These are phyloP conservation scores for Prietella phreatophila DNA, from an alignment of 2,113 vertebrate genomes.

Conservation along the genomic window DNA sequence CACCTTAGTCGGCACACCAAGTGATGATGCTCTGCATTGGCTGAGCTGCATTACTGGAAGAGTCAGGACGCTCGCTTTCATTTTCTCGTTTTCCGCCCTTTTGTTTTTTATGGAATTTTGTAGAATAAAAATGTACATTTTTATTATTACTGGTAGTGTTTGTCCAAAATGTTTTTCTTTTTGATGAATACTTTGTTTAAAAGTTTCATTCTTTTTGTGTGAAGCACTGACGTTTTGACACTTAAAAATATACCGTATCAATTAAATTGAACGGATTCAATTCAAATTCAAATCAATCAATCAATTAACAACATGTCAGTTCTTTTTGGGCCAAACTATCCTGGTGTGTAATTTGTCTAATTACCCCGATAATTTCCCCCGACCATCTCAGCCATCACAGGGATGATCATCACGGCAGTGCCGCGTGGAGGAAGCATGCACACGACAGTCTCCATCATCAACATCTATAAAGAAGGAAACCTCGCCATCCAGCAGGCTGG, in stretches of 20 bases:
- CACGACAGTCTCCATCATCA: constrained; percentile 89
- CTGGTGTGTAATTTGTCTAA: background rate
- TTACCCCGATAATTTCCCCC: background rate
- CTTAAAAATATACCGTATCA: background rate
- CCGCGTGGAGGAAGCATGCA: constrained; percentile 81
- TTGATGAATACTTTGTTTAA: no score
- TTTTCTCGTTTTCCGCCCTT: no score
- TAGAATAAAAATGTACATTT: background rate
- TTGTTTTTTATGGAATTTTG: background rate
- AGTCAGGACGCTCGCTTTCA: background rate
- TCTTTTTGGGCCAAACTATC: no score
- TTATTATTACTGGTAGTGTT: background rate
- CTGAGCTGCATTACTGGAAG: background rate
- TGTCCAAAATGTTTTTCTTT: no score
- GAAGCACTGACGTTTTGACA: background rate
- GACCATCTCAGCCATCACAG: constrained; percentile 80
- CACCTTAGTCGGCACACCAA: background rate
- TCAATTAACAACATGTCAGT: background rate
- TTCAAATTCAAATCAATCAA: no score
- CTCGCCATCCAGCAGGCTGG: constrained; percentile 94
- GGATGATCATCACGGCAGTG: constrained; percentile 84
- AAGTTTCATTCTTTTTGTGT: background rate
- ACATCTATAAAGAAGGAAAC: constrained; percentile 90
- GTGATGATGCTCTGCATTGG: background rate
- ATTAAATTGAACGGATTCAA: background rate